phyloP scores from a whole-genome alignment of 2,797 vertebrate species.

The Pachyuromys duprasi region DNA sequence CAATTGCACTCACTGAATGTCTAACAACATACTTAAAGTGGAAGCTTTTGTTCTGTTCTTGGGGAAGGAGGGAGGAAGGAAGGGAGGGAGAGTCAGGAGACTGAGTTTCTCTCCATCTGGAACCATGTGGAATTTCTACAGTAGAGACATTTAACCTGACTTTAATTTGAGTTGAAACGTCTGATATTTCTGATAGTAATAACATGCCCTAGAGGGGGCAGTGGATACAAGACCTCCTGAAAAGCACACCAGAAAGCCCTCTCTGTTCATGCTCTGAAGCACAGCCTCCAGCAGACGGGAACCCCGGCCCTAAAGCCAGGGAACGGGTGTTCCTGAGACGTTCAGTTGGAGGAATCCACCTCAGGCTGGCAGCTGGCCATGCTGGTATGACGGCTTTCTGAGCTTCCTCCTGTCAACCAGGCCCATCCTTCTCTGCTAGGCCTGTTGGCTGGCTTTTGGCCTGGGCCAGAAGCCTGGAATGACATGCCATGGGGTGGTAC shows the following conservation, averaged over 20 bases:
- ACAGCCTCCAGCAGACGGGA: conserved; percentile 76
- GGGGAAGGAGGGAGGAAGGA: not conserved
- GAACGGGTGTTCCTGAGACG: conserved; percentile 76
- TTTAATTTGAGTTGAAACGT: conserved; percentile 87
- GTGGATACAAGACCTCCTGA: conserved; percentile 41
- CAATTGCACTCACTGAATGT: not conserved
- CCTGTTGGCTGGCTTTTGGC: conserved; percentile 4
- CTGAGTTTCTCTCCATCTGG: conserved; percentile 85
- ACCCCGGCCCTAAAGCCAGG: conserved; percentile 51
- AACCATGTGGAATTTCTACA: conserved; percentile 84
- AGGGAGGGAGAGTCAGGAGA: conserved; percentile 46
- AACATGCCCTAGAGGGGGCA: conserved; percentile 75
- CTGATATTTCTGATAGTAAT: conserved; percentile 88
- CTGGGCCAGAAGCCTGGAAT: conserved; percentile 2
- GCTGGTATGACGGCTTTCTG: conserved; percentile 17
- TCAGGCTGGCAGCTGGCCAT: conserved; percentile 61
- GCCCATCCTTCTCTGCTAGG: conserved; percentile 40
- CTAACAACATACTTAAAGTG: conserved; percentile 38
- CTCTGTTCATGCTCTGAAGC: conserved; percentile 79
- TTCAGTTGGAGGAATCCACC: conserved; percentile 37
- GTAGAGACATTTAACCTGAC: conserved; percentile 87
- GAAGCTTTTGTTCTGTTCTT: conserved; percentile 64
- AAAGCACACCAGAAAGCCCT: conserved; percentile 73
- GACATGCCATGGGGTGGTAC: not conserved
- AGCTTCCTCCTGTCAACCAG: conserved; percentile 44